Evolutionary conservation across 2,797 vertebrate genomes (phyloP).

Genomic region (Lacerta viridis): DNA sequence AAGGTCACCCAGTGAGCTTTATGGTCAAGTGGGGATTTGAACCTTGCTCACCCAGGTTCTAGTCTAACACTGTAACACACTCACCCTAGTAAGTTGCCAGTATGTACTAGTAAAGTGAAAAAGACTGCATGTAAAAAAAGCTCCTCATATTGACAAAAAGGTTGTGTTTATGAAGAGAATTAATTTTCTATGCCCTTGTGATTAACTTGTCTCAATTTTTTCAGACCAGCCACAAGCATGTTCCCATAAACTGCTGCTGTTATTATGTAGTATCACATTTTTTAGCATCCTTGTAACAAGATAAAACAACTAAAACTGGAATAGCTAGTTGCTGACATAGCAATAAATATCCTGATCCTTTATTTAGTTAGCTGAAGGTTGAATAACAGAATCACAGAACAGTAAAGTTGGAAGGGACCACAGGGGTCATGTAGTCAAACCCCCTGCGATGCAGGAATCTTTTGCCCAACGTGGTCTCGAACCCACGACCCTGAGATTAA

Average conservation of each 20-base stretch:
- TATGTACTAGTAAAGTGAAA: conserved; percentile 25
- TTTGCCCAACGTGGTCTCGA: too few relatives aligned
- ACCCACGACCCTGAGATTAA: too few relatives aligned
- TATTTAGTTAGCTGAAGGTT: not conserved
- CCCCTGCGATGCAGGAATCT: too few relatives aligned
- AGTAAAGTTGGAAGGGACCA: too few relatives aligned
- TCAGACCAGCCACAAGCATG: not conserved
- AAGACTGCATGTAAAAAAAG: not conserved
- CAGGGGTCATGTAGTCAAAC: too few relatives aligned
- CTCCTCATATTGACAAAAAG: conserved; percentile 34
- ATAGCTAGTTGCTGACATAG: not conserved
- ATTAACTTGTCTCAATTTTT: conserved; percentile 23
- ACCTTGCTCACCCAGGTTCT: too few relatives aligned
- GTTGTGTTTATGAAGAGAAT: not conserved
- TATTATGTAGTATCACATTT: not conserved
- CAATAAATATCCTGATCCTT: not conserved
- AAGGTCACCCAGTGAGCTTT: too few relatives aligned
- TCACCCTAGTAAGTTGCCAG: not conserved
- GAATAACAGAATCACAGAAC: too few relatives aligned
- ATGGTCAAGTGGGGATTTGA: too few relatives aligned
- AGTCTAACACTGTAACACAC: too few relatives aligned
- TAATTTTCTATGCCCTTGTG: not conserved
- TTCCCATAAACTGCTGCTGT: not conserved
- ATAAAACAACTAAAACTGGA: not conserved
- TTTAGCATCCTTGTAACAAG: conserved; percentile 1